Evolutionary conservation across 2,888 invertebrate species (phyloP).

Genomic region (Hydroisotoma schaefferi): DNA sequence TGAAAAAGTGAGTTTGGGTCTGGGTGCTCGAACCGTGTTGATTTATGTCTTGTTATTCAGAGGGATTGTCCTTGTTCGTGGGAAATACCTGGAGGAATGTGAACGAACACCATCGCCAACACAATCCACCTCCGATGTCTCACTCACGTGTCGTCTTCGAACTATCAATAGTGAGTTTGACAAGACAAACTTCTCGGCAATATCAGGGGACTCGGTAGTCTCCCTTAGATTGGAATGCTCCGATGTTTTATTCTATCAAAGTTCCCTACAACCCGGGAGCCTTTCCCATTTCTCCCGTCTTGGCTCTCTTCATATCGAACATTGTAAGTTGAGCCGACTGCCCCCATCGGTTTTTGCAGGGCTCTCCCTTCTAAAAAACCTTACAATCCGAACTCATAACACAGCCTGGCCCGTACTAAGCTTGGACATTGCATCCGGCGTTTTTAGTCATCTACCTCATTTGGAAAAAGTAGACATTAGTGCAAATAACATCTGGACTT

Average conservation of each 20-base stretch:
- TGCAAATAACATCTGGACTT: conserved; percentile 83
- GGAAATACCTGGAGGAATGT: conserved; percentile 42
- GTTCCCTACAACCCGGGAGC: conserved; percentile 64
- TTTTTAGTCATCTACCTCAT: conserved; percentile 66
- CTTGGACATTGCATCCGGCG: conserved; percentile 72
- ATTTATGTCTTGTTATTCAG: conserved; percentile 29
- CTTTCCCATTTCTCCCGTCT: conserved; percentile 76
- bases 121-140: conserved; percentile 61
- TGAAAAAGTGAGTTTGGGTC: conserved; percentile 17
- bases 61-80: conserved; percentile 18
- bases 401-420: conserved; percentile 79
- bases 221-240: conserved; percentile 75
- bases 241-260: conserved; percentile 73
- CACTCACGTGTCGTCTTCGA: conserved; percentile 72
- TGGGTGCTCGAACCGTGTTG: conserved; percentile 18
- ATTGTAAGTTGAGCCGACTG: conserved; percentile 81
- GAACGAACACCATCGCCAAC: conserved; percentile 24
- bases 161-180: conserved; percentile 84
- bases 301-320: conserved; percentile 74
- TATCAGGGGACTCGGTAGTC: conserved; percentile 66
- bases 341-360: conserved; percentile 75
- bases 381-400: conserved; percentile 80
- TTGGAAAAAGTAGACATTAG: conserved; percentile 80
- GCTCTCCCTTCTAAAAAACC: conserved; percentile 73
- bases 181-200: conserved; percentile 71